phyloP scores from a whole-genome alignment of 2,888 invertebrate genomes.

The Pyralis farinalis region DNA sequence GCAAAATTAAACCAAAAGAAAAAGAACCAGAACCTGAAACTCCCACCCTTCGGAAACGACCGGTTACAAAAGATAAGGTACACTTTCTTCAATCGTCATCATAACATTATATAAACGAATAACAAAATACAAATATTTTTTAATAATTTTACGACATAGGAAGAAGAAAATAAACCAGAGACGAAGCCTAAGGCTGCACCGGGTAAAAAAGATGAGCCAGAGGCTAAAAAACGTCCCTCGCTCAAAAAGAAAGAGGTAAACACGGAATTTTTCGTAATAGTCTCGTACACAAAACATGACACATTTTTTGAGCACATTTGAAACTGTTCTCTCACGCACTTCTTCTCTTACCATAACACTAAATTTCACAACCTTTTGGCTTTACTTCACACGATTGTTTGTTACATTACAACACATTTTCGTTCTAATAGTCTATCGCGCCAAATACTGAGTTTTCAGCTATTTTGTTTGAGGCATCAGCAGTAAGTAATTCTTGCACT shows the following conservation, averaged over 20 bases:
- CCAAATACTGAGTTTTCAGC: conserved; percentile 20
- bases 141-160: conserved; percentile 38
- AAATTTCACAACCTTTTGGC: conserved; percentile 25
- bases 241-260: conserved; percentile 72
- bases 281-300: conserved; percentile 16
- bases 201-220: conserved; percentile 58
- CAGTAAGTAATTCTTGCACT: conserved; percentile 28
- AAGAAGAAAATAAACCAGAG: conserved; percentile 67
- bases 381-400: conserved; percentile 16
- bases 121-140: background rate
- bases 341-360: conserved; percentile 29
- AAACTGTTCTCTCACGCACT: conserved; percentile 8
- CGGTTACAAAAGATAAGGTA: conserved; percentile 57
- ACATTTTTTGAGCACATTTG: background rate
- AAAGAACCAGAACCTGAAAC: conserved; percentile 66
- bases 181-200: conserved; percentile 69
- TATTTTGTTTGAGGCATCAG: conserved; percentile 9
- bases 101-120: conserved; percentile 1
- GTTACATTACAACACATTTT: conserved; percentile 13
- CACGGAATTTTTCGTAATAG: conserved; percentile 23
- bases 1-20: conserved; percentile 72
- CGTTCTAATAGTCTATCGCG: conserved; percentile 35
- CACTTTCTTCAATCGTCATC: background rate
- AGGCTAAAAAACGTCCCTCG: conserved; percentile 65
- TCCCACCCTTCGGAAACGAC: conserved; percentile 63